phyloP scores from a whole-genome alignment of 2,888 invertebrate species.

The Agrotis segetum region DNA sequence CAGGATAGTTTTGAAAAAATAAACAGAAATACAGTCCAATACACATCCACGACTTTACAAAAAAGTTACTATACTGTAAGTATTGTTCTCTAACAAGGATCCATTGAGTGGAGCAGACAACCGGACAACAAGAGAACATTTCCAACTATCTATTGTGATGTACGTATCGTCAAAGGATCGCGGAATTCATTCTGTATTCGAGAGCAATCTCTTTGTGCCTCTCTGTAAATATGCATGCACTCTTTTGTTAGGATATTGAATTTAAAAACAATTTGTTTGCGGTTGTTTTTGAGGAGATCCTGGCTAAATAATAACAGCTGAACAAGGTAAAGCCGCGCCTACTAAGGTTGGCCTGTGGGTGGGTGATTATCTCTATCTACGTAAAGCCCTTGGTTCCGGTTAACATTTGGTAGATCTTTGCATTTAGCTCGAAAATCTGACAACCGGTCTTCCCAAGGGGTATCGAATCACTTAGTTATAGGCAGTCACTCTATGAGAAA shows the following conservation, averaged over 20 bases:
- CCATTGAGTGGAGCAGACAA: neutral
- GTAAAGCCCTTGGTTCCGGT: too few relatives aligned
- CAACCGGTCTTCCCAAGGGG: too few relatives aligned
- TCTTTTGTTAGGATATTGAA: neutral
- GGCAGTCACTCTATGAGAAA: too few relatives aligned
- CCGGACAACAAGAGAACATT: neutral
- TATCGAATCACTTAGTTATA: too few relatives aligned
- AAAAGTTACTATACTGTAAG: neutral
- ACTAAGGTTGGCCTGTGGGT: too few relatives aligned
- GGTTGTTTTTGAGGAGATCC: too few relatives aligned
- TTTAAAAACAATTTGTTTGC: neutral
- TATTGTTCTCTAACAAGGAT: neutral
- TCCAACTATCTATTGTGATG: neutral
- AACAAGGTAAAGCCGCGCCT: too few relatives aligned
- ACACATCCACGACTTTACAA: neutral
- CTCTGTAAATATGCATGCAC: neutral
- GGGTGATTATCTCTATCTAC: too few relatives aligned
- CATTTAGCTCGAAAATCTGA: too few relatives aligned
- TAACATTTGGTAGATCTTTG: too few relatives aligned
- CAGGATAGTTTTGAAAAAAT: neutral
- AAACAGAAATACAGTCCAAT: neutral
- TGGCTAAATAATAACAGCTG: too few relatives aligned
- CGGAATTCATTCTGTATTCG: neutral
- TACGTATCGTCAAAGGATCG: conserved; percentile 6
- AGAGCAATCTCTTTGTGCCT: neutral